Evolutionary conservation across 1,140 invertebrate genomes (phyloP).

Genomic region (Papilio machaon): DNA sequence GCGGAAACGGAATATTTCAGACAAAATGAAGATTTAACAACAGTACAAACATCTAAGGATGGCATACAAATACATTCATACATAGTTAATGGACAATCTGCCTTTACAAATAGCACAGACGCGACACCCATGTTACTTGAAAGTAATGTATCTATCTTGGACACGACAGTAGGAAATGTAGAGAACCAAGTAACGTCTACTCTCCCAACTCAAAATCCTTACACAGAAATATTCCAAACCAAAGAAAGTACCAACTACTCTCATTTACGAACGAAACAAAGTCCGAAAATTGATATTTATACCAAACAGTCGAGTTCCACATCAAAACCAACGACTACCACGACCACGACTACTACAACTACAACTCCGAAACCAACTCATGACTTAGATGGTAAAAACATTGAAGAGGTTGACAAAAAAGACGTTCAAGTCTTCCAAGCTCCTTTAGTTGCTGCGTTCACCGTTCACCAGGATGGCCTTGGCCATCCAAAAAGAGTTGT

Average conservation of each 20-base stretch:
- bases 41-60: conserved; percentile 54
- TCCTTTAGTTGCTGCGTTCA: conserved; percentile 90
- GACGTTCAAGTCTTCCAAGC: conserved; percentile 91
- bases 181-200: conserved; percentile 72
- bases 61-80: conserved; percentile 76
- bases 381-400: conserved; percentile 85
- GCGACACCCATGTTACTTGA: conserved; percentile 63
- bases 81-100: conserved; percentile 76
- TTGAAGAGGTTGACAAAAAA: conserved; percentile 84
- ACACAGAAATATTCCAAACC: conserved; percentile 73
- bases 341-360: conserved; percentile 81
- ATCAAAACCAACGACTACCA: conserved; percentile 64
- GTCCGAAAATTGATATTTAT: conserved; percentile 51
- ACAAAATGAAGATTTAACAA: conserved; percentile 54
- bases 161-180: conserved; percentile 74
- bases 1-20: conserved; percentile 57
- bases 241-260: conserved; percentile 67
- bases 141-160: conserved; percentile 73
- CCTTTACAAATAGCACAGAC: conserved; percentile 67
- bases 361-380: conserved; percentile 83
- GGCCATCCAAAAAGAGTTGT: conserved; percentile 89
- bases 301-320: conserved; percentile 56
- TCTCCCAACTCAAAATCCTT: conserved; percentile 66
- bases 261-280: conserved; percentile 73
- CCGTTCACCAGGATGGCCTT: conserved; percentile 89